Evolutionary conservation across 2,888 invertebrate species (phyloP).

Genomic region (Caenorhabditis doughertyi): DNA sequence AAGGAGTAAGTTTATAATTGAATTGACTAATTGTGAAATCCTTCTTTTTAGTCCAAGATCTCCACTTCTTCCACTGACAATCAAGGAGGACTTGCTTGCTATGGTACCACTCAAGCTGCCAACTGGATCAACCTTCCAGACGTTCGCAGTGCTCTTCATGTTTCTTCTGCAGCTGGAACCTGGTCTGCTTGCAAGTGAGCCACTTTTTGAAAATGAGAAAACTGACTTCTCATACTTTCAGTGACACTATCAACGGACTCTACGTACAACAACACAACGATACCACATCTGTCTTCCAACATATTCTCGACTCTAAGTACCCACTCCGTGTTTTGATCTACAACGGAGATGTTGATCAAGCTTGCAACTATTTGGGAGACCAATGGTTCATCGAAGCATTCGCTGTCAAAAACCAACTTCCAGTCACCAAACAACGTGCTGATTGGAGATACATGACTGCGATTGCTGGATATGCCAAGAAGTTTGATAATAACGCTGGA

Average conservation of each 20-base stretch:
- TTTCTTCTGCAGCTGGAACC: constrained; percentile 56
- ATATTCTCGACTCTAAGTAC: constrained; percentile 71
- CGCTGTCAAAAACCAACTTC: constrained; percentile 62
- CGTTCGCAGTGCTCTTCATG: constrained; percentile 67
- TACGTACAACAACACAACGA: constrained; percentile 79
- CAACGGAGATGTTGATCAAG: constrained; percentile 78
- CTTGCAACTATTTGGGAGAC: constrained; percentile 78
- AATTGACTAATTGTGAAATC: neutral
- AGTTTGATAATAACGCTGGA: constrained; percentile 65
- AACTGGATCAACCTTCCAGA: constrained; percentile 64
- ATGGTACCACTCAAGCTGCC: constrained; percentile 66
- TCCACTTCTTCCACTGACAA: constrained; percentile 67
- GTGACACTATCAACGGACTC: constrained; percentile 72
- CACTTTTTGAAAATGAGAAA: neutral
- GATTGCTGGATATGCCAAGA: constrained; percentile 78
- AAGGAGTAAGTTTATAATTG: constrained; percentile 58
- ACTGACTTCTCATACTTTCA: constrained; percentile 38
- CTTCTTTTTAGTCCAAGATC: constrained; percentile 54
- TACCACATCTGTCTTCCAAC: constrained; percentile 76
- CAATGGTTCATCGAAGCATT: constrained; percentile 78
- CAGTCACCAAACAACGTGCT: constrained; percentile 60
- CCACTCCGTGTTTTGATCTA: constrained; percentile 76
- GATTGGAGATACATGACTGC: constrained; percentile 73
- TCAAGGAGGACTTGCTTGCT: constrained; percentile 75
- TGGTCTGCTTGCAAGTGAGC: constrained; percentile 69